Base-by-base conservation (phyloP, 2,113 vertebrate genomes). In the Tinamus guttatus region DNA sequence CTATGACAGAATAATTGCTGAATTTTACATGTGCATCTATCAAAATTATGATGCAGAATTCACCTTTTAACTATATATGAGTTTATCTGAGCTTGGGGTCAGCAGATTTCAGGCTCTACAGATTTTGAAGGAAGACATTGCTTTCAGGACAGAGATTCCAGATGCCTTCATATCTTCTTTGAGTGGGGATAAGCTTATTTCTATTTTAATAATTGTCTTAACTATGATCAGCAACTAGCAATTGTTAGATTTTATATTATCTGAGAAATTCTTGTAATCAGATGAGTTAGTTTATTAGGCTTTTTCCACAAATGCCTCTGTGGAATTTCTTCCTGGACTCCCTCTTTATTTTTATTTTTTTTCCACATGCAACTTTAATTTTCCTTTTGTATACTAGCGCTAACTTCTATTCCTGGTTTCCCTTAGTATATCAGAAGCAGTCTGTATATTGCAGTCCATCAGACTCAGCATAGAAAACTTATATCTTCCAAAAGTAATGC, bases 141-240 rank as follows among this genome's bases (percentile, higher is more conserved):
- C 0, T 4, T 81, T 74, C 8, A 4, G 3, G 9, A 6, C 4
- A 45, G 21, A 25, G 4, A 47, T 54, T 67, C 32, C 0, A 0
- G 18, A 30, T 67, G 13, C 1, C 9, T 91, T 28, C n/a, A 79
- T 51, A 34, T 30, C 47, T 60, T 87, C 5, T 8, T 30, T 32
- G 4, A 27, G 22, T 84, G 62, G 0, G 13, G 3, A 62, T 74
- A 67, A 27, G 4, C 68, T 85, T 80, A 38, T 25, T n/a, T 59
- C 11, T 77, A 8, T 74, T 32, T 76, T 64, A 56, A 56, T 36
- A 68, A 40, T 58, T 16, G 64, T 69, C 28, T 47, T 71, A 81
- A 40, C 14, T n/a, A 58, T 64, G 27, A 68, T 49, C 20, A 49
- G 27, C 9, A 47, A 20, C 17, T 69, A 73, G 6, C 5, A 79